Conservation (phyloP, 2,797 vertebrate species). For the Melanotaenia parkinsoni region DNA sequence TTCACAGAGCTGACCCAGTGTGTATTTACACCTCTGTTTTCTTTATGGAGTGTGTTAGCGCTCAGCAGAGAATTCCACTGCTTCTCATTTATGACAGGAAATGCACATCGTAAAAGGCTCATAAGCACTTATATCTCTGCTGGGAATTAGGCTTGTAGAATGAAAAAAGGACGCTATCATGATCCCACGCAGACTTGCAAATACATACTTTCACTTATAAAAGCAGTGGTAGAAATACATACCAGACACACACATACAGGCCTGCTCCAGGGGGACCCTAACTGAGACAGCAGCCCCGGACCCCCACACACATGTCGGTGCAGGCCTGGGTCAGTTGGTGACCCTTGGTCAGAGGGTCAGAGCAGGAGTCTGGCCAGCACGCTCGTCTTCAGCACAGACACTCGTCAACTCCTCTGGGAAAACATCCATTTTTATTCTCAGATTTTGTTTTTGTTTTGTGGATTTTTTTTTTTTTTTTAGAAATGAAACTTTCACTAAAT, state of each 20-base stretch:
- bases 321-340: slow-evolving; percentile 55
- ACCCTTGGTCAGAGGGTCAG: slow-evolving; percentile 47
- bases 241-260: slow-evolving; percentile 37
- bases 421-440: background rate
- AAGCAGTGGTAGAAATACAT: slow-evolving; percentile 37
- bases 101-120: slow-evolving; percentile 77
- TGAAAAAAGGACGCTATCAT: slow-evolving; percentile 41
- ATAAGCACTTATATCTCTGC: slow-evolving; percentile 63
- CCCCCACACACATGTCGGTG: slow-evolving; percentile 70
- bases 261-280: slow-evolving; percentile 64
- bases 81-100: slow-evolving; percentile 82
- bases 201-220: slow-evolving; percentile 27
- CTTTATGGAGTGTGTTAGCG: slow-evolving; percentile 70
- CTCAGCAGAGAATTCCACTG: slow-evolving; percentile 67
- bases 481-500: too few species aligned
- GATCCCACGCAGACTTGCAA: slow-evolving; percentile 46
- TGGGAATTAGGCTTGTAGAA: slow-evolving; percentile 55
- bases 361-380: slow-evolving; percentile 37
- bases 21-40: slow-evolving; percentile 69
- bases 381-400: slow-evolving; percentile 10
- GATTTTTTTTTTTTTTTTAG: too few species aligned
- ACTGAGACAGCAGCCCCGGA: slow-evolving; percentile 64
- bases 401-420: slow-evolving; percentile 25
- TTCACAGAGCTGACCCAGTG: slow-evolving; percentile 36
- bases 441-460: too few species aligned